phyloP scores from a whole-genome alignment of 2,888 invertebrate genomes.

The Athalia cordata region DNA sequence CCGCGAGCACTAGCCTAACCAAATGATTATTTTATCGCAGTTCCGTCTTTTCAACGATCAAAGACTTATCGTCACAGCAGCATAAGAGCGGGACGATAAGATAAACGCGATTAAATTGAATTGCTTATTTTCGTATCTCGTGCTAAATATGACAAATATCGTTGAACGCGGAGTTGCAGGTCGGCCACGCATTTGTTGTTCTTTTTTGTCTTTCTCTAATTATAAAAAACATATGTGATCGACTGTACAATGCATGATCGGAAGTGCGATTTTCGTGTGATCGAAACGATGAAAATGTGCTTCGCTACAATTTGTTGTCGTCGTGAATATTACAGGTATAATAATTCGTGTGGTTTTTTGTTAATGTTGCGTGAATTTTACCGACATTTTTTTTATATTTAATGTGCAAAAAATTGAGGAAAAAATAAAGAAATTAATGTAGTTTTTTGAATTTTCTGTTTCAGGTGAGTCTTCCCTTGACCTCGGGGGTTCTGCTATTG shows the following conservation, averaged over 20 bases:
- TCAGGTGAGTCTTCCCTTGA: conserved; percentile 20
- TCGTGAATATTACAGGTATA: conserved; percentile 16
- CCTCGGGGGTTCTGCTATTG: not conserved
- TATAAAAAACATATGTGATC: not conserved
- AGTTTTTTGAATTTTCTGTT: conserved; percentile 10
- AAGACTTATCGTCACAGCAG: conserved; percentile 4
- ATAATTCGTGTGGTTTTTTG: not conserved
- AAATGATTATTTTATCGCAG: not conserved
- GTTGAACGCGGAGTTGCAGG: not conserved
- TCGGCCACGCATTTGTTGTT: not conserved
- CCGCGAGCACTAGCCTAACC: not conserved
- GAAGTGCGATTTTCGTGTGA: not conserved
- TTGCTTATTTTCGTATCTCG: conserved; percentile 22
- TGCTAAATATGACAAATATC: conserved; percentile 31
- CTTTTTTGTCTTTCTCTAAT: not conserved
- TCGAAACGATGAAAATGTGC: conserved; percentile 15
- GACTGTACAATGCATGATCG: not conserved
- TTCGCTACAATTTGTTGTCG: conserved; percentile 7
- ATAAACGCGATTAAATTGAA: conserved; percentile 35
- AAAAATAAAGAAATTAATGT: not conserved
- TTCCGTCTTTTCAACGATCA: not conserved
- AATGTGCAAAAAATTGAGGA: no score
- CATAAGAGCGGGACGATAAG: conserved; percentile 17
- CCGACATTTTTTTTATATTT: not conserved
- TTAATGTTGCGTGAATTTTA: not conserved